Base-by-base conservation (phyloP, 2,888 invertebrate genomes). In the Sminthurinus aureus region DNA sequence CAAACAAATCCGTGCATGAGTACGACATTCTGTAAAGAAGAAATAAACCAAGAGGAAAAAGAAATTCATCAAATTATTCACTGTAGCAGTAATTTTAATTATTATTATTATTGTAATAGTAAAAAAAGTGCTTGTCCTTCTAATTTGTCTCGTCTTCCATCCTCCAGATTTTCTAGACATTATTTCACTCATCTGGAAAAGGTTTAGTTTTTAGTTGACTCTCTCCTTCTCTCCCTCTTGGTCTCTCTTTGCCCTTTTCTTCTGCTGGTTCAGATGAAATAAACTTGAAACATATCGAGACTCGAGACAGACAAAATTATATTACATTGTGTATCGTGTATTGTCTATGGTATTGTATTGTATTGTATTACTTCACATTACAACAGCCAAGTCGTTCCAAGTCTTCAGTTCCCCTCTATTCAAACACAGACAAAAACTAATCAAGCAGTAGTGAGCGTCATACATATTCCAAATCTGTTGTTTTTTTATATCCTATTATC, bases 11-110 rank as follows among this genome's bases (percentile, higher is more conserved):
- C 38, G 6, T 38, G 38, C 38, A 38, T 38, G 38, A 38, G 6
- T 38, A 6, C 58, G 26, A 79, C 58, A 64, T 64, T 79, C 38
- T 38, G 38, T 38, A 38, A 38, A 38, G 79, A 38, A 38, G 79
- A 79, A 58, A 79, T 69, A 9, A 67, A 79, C 26, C 67, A 79
- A 22, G 66, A 66, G 79, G 79, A 67, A 79, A 69, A 38, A 4
- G 79, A 58, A 79, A 79, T 38, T 79, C 79, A 69, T 69, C 24
- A 69, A 20, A 24, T 24, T 69, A n/a, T n/a, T 66, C 18, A 66
- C 66, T 15, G n/a, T 66, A n/a, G n/a, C n/a, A 66, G n/a, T 66
- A 66, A 66, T 66, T 15, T n/a, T 66, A 66, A 66, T 66, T 12
- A 24, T 69, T 69, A 24, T 69, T 69, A 12, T 69, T 69, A 13